Evolutionary conservation across 2,797 vertebrate species (phyloP).

Genomic region (Pangasius larnaudii): DNA sequence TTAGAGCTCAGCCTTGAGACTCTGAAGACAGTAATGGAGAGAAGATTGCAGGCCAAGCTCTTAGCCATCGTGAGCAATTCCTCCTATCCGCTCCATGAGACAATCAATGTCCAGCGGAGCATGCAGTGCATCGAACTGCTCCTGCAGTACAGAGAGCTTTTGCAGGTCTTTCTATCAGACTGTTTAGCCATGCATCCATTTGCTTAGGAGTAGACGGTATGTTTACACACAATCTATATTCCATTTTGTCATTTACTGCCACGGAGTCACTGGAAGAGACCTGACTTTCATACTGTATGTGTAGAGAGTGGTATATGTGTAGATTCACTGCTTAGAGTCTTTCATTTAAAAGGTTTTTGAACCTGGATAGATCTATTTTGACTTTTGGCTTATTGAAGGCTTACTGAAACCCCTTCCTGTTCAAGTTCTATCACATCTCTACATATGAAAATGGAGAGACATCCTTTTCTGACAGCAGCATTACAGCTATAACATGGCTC

Average conservation of each 20-base stretch:
- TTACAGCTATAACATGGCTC: neutral
- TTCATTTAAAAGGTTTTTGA: neutral
- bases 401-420: neutral
- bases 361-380: neutral
- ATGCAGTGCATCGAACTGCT: neutral
- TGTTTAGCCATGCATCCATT: neutral
- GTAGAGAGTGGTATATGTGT: neutral
- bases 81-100: slow-evolving; percentile 6
- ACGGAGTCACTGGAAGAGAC: neutral
- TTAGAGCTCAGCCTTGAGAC: neutral
- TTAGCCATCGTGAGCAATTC: neutral
- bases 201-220: neutral
- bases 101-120: slow-evolving; percentile 26
- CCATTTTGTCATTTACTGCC: neutral
- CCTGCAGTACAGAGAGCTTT: neutral
- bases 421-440: neutral
- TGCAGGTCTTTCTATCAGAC: neutral
- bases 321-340: neutral
- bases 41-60: slow-evolving; percentile 19
- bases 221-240: neutral
- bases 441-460: neutral
- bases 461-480: neutral
- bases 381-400: neutral
- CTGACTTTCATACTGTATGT: neutral
- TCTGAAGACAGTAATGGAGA: slow-evolving; percentile 14